Evolutionary conservation across 1,140 invertebrate genomes (phyloP).

Genomic region (Nymphalis io): DNA sequence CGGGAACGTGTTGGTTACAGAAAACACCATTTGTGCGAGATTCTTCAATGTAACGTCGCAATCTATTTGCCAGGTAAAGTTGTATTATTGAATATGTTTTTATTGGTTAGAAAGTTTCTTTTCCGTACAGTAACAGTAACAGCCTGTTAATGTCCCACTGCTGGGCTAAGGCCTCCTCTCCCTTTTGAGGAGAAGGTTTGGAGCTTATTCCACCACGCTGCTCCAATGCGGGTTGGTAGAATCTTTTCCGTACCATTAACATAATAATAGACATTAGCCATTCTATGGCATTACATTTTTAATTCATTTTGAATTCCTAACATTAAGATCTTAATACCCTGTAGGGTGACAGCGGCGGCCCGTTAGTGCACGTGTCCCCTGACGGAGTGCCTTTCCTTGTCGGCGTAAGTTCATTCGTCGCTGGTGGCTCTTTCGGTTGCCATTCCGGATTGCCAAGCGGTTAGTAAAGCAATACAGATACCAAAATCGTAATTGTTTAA

Average conservation of each 20-base stretch:
- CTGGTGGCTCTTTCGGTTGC: constrained; percentile 74
- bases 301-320: too few relatives aligned
- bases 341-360: constrained; percentile 81
- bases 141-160: too few relatives aligned
- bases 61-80: constrained; percentile 60
- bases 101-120: too few relatives aligned
- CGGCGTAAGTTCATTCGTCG: constrained; percentile 80
- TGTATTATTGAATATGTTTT: not conserved
- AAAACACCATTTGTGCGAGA: constrained; percentile 55
- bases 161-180: too few relatives aligned
- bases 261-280: too few relatives aligned
- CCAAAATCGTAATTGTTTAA: too few relatives aligned
- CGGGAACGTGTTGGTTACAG: constrained; percentile 45
- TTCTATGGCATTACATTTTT: too few relatives aligned
- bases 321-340: not conserved
- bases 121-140: too few relatives aligned
- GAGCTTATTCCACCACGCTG: too few relatives aligned
- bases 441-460: constrained; percentile 78
- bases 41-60: constrained; percentile 68
- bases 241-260: too few relatives aligned
- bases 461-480: constrained; percentile 25
- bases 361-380: constrained; percentile 63
- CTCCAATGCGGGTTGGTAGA: too few relatives aligned
- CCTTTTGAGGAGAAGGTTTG: too few relatives aligned
- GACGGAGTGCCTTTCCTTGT: constrained; percentile 66